Evolutionary conservation across 1,140 invertebrate genomes (phyloP).

Genomic region (Cepaea nemoralis): DNA sequence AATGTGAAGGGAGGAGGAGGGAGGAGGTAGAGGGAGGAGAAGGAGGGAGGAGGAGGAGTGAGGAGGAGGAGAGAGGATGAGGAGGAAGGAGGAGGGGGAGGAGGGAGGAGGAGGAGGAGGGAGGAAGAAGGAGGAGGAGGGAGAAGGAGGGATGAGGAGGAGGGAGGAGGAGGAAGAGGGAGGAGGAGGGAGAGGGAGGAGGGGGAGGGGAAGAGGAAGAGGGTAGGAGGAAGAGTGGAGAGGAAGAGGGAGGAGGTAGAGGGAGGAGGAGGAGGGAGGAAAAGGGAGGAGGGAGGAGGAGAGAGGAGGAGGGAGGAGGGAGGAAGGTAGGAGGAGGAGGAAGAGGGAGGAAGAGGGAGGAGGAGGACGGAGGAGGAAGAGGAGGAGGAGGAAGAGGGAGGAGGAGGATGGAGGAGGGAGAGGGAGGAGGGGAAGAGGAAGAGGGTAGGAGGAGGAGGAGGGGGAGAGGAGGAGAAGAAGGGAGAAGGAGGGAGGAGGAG

Average conservation of each 20-base stretch:
- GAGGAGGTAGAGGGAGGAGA: too few species aligned
- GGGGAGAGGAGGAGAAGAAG: neutral
- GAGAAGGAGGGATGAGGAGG: neutral
- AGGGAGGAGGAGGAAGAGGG: neutral
- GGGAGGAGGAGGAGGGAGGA: neutral
- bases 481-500: slow-evolving; percentile 1
- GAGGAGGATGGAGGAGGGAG: too few species aligned
- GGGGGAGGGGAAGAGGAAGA: neutral
- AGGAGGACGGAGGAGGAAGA: too few species aligned
- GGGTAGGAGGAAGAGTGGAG: too few species aligned
- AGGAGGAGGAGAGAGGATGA: too few species aligned
- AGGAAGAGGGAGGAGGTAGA: neutral
- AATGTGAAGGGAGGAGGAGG: too few species aligned
- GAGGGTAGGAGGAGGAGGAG: too few species aligned
- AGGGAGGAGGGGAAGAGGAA: too few species aligned
- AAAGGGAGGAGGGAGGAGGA: neutral
- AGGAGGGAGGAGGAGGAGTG: too few species aligned
- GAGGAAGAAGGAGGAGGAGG: neutral
- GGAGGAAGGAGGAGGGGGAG: neutral
- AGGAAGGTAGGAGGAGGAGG: too few species aligned
- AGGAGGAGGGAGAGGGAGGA: neutral
- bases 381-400: too few species aligned
- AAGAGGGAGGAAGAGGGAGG: too few species aligned
- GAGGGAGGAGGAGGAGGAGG: neutral
- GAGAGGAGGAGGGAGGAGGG: neutral